Evolutionary conservation across 2,888 invertebrate genomes (phyloP), one percentile per base, ranked within the genome.

Genomic region (Acanthosepion lycidas): DNA sequence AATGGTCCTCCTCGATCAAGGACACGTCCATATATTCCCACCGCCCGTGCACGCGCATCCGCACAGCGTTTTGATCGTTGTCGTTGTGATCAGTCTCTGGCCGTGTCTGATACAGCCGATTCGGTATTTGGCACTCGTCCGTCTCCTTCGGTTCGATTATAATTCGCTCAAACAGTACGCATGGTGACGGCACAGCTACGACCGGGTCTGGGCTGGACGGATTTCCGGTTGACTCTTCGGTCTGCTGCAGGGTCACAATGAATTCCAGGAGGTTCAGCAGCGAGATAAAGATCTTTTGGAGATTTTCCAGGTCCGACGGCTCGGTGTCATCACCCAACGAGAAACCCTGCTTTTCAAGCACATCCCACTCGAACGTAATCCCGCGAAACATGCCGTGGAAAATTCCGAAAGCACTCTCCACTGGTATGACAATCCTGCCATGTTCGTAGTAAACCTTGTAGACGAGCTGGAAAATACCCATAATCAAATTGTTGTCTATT

Each of bases 11-110:
- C 48, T 93, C 51, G 18, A 53, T 53, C 51, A 93, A n/a, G n/a
- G 53, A 93, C 2, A 93, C 93, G 28, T 93, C 93, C n/a, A 93
- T 18, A 53, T 93, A 93, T 93, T 93, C 93, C 93, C 93, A 93
- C 26, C 93, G 20, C 8, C 93, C 93, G 48, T 93, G 93, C 26
- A 93, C 93, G 15, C 93, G 93, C 93, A 93, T 49, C n/a, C 28
- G 53, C 51, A 93, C 93, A n/a, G 53, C n/a, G 12, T 49, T 93
- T 20, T 93, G 93, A 18, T 53, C 53, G 28, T 93, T 53, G 53
- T 93, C 93, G 28, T 53, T 93, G n/a, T 49, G 49, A n/a, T 51
- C 93, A 5, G 51, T 48, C 49, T n/a, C 51, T 18, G 53, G 20
- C n/a, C 53, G 48, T 23, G 59, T 20, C 23, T 59, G 59, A 20